Evolutionary conservation across 2,888 invertebrate species (phyloP).

Genomic region (Scaptomyza reducta): DNA sequence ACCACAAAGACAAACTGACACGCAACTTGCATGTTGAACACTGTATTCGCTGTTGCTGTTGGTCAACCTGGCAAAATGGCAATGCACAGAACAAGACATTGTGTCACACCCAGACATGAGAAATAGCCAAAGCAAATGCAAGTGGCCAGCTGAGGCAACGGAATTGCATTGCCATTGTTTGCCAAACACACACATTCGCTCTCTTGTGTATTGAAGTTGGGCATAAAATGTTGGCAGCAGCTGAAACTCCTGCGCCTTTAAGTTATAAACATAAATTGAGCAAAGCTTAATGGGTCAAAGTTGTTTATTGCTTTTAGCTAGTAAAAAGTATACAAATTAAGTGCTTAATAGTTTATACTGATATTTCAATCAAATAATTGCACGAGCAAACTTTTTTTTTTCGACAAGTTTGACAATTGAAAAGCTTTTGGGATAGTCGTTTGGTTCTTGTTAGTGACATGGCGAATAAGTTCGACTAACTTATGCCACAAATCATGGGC

Average conservation of each 20-base stretch:
- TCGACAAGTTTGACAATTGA: conserved; percentile 1
- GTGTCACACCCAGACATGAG: conserved; percentile 27
- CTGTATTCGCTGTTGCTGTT: conserved; percentile 13
- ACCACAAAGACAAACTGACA: conserved; percentile 47
- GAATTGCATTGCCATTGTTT: conserved; percentile 29
- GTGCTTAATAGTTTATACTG: background rate
- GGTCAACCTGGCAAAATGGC: conserved; percentile 31
- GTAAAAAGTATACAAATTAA: conserved; percentile 2
- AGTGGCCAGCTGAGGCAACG: conserved; percentile 2
- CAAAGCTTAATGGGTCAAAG: conserved; percentile 4
- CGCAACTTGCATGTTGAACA: conserved; percentile 33
- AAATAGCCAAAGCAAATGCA: conserved; percentile 5
- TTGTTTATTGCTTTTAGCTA: conserved; percentile 12
- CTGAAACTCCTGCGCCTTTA: conserved; percentile 20
- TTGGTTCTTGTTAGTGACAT: conserved; percentile 8
- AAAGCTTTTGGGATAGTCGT: background rate
- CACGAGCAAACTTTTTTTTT: background rate
- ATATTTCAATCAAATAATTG: conserved; percentile 8
- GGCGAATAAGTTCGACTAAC: conserved; percentile 6
- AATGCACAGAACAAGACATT: conserved; percentile 25
- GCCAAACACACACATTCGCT: conserved; percentile 14
- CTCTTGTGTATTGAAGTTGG: conserved; percentile 1
- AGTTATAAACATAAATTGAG: conserved; percentile 10
- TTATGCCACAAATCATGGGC: conserved; percentile 9
- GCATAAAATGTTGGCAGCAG: conserved; percentile 21